Evolutionary conservation across 2,113 vertebrate genomes (phyloP).

Genomic region (Chlamydotis undulata): DNA sequence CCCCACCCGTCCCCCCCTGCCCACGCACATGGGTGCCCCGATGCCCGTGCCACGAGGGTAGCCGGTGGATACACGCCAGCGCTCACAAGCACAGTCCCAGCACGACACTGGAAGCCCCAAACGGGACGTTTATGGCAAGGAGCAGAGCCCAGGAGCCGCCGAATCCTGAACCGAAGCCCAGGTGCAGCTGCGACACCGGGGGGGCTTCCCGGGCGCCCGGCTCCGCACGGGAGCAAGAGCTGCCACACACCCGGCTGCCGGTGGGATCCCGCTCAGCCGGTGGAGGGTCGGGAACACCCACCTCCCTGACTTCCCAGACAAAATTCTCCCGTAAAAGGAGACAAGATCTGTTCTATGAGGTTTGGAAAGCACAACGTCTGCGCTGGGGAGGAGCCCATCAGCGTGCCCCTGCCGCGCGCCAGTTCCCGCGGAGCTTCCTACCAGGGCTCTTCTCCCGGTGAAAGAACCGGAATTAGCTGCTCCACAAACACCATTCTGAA

Average conservation of each 20-base stretch:
- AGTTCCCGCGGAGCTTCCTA: neutral
- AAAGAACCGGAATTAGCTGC: neutral
- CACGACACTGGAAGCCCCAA: neutral
- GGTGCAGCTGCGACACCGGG: fast-evolving
- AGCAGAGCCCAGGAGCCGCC: neutral
- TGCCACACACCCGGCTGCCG: fast-evolving
- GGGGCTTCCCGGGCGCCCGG: no score
- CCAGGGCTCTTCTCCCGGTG: neutral
- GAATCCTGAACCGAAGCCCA: fast-evolving
- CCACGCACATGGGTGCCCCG: fast-evolving
- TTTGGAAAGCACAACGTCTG: neutral
- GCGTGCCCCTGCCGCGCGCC: neutral
- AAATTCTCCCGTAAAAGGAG: neutral
- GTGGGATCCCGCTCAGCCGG: neutral
- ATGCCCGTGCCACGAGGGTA: neutral
- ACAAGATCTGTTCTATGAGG: neutral
- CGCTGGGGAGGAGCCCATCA: neutral
- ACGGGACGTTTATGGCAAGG: neutral
- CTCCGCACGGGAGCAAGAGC: neutral
- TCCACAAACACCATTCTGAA: neutral
- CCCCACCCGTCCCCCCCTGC: no score
- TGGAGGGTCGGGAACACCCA: neutral
- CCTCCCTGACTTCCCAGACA: neutral
- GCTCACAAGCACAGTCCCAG: fast-evolving
- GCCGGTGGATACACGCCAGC: fast-evolving